Percentiles rank a stretch among this genome's conserved stretches.
Conservation (phyloP, 2,888 invertebrate species). For the Harpalus rufipes region DNA sequence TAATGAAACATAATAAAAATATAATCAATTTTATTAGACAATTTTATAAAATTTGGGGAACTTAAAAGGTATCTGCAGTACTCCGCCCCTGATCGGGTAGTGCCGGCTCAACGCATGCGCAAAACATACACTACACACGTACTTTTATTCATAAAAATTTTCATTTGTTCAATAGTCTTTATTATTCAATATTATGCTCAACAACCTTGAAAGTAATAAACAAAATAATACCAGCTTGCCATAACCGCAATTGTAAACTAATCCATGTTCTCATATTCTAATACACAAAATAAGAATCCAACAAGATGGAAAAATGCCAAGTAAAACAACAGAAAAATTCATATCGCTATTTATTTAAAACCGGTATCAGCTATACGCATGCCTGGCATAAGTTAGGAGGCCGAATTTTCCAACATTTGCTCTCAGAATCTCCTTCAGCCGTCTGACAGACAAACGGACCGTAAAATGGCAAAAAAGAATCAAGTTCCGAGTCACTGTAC, state of each 20-base stretch:
- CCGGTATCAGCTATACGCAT: conserved; percentile 8
- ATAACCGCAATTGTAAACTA: conserved; percentile 9
- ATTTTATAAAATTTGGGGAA: neutral
- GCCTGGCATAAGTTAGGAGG: neutral
- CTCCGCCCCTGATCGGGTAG: neutral
- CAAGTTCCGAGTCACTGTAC: conserved; percentile 47
- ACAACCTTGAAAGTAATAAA: conserved; percentile 31
- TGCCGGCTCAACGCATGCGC: conserved; percentile 22
- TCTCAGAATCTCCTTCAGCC: neutral
- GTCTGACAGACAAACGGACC: conserved; percentile 16
- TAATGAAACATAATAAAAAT: too few relatives aligned
- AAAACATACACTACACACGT: conserved; percentile 6
- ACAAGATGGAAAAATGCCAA: conserved; percentile 16
- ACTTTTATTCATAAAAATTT: conserved; percentile 49
- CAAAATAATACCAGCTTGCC: conserved; percentile 14
- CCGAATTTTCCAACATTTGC: conserved; percentile 2
- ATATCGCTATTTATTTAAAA: conserved; percentile 25
- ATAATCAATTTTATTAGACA: neutral
- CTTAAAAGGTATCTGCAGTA: neutral
- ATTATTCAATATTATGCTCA: conserved; percentile 12
- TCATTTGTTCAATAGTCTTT: conserved; percentile 41
- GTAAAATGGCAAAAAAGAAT: conserved; percentile 32
- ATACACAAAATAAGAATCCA: conserved; percentile 26
- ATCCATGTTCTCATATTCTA: neutral
- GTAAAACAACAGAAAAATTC: conserved; percentile 28